Percentiles rank a stretch among this genome's conserved stretches.
These are phyloP conservation scores for cat (Felis catus) DNA, from an alignment of 2,113 vertebrate genomes.

Conservation along the genomic window F.catus_Fca126_mat1.0 CM031413.1:157659001-157659500, in stretches of 20 bases:
- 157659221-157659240: background rate
- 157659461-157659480: background rate
- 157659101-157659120: background rate
- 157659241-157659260: background rate
- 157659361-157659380: background rate
- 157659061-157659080: constrained; percentile 33
- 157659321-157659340: background rate
- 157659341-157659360: background rate
- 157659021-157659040: constrained; percentile 68
- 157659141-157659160: background rate
- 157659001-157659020: constrained; percentile 72
- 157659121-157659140: background rate
- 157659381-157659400: background rate
- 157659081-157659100: background rate
- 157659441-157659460: background rate
- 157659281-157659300: background rate
- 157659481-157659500: background rate
- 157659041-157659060: constrained; percentile 38
- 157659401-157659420: background rate
- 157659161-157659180: background rate
- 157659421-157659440: background rate
- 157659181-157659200: background rate
- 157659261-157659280: background rate
- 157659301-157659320: background rate
- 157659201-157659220: background rate